A percentile compares a stretch with the other conserved stretches of the same genome.
phyloP scores from a whole-genome alignment of 2,113 vertebrate species.

The Bettongia penicillata region DNA sequence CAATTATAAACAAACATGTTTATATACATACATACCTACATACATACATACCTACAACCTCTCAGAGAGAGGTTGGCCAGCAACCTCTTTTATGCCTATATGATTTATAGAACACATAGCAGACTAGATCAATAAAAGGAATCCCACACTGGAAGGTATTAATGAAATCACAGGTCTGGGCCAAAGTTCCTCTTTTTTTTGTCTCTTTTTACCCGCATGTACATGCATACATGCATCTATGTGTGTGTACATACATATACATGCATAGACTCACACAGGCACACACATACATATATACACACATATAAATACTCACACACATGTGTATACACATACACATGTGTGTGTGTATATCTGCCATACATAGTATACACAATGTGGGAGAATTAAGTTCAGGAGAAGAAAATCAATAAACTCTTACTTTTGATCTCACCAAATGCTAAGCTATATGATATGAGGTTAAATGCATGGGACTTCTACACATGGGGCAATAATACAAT shows the following conservation, averaged over 20 bases:
- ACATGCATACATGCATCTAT: too few species aligned
- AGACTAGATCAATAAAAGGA: neutral
- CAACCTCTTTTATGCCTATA: neutral
- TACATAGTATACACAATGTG: neutral
- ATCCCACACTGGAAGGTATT: neutral
- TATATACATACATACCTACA: neutral
- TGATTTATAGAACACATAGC: neutral
- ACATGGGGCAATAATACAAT: neutral
- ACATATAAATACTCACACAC: too few species aligned
- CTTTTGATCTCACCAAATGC: neutral
- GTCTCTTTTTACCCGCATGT: neutral
- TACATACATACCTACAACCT: neutral
- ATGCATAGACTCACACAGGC: neutral
- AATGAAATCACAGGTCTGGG: neutral
- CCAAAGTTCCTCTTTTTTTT: neutral
- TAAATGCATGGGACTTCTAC: neutral
- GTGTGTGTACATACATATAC: too few species aligned
- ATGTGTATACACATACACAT: too few species aligned
- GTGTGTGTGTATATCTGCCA: neutral
- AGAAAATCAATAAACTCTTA: constrained; percentile 3
- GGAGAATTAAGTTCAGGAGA: neutral
- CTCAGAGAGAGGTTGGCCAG: neutral
- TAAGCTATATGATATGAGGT: neutral
- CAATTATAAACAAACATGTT: neutral
- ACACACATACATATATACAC: too few species aligned